These are phyloP conservation scores for Volucella inanis DNA, from an alignment of 2,888 invertebrate species.

Conservation along the genomic window DNA sequence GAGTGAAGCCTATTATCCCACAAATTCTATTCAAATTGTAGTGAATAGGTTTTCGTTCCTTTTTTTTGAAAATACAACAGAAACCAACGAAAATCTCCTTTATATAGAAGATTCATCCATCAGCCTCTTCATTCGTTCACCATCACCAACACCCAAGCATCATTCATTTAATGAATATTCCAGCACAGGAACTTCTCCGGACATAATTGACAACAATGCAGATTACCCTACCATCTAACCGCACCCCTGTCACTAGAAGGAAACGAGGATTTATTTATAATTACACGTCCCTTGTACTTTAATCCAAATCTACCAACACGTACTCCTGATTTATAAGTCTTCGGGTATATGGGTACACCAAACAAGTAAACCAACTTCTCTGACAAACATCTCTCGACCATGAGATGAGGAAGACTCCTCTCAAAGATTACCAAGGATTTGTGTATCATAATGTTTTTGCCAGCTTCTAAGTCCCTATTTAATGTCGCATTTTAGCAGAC, in stretches of 20 bases:
- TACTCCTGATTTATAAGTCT: constrained; percentile 28
- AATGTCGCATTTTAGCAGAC: constrained; percentile 65
- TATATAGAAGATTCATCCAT: too few species aligned
- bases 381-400: background rate
- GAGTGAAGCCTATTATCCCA: constrained; percentile 10
- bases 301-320: constrained; percentile 48
- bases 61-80: background rate
- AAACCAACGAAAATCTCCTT: background rate
- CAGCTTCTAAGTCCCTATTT: constrained; percentile 73
- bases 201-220: constrained; percentile 66
- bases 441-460: constrained; percentile 68
- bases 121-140: too few species aligned
- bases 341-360: background rate
- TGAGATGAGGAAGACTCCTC: constrained; percentile 46
- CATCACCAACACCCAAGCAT: constrained; percentile 1
- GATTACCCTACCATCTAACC: constrained; percentile 25
- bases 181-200: constrained; percentile 25
- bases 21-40: background rate
- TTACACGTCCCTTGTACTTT: constrained; percentile 65
- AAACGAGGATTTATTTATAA: constrained; percentile 65
- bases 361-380: background rate
- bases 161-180: constrained; percentile 55
- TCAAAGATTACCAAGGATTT: constrained; percentile 70
- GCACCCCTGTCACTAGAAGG: background rate
- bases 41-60: background rate